These are phyloP conservation scores for Harpagifer antarcticus DNA, from an alignment of 2,797 vertebrate species.

Conservation along the genomic window DNA sequence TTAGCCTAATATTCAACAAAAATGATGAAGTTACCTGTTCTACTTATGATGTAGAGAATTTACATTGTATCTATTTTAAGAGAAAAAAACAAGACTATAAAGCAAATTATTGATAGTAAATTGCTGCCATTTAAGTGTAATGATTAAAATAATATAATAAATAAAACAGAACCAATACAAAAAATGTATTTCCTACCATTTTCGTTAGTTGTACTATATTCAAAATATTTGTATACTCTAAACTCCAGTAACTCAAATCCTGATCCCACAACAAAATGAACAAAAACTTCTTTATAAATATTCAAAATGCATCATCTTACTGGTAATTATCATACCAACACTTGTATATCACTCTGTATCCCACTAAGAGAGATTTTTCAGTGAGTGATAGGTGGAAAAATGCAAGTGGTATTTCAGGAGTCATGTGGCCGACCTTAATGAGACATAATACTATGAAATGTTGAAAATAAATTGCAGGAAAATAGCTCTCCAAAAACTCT, in stretches of 20 bases:
- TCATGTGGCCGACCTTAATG: conserved; percentile 6
- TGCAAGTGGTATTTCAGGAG: conserved; percentile 32
- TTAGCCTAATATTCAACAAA: conserved; percentile 32
- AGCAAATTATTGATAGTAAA: fast-evolving
- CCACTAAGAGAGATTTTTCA: not conserved
- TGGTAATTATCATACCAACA: not conserved
- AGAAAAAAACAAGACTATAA: not conserved
- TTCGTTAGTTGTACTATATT: not conserved
- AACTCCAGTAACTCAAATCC: not conserved
- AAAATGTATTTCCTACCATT: not conserved
- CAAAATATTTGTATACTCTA: not conserved
- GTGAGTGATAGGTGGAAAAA: conserved; percentile 29
- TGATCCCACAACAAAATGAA: conserved; percentile 14
- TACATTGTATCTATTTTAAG: not conserved
- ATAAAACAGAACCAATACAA: not conserved
- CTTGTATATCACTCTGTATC: not conserved
- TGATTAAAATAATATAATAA: not conserved
- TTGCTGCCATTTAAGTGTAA: not conserved
- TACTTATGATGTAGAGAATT: not conserved
- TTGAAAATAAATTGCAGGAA: not conserved
- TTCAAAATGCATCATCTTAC: not conserved
- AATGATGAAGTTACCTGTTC: conserved; percentile 11
- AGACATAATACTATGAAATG: not conserved
- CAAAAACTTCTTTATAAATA: no score
- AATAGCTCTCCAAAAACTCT: conserved; percentile 3